Evolutionary conservation across 2,113 vertebrate genomes (phyloP), one percentile per base, ranked within the genome.

Genomic region (Hypocryptadius cinnamomeus): DNA sequence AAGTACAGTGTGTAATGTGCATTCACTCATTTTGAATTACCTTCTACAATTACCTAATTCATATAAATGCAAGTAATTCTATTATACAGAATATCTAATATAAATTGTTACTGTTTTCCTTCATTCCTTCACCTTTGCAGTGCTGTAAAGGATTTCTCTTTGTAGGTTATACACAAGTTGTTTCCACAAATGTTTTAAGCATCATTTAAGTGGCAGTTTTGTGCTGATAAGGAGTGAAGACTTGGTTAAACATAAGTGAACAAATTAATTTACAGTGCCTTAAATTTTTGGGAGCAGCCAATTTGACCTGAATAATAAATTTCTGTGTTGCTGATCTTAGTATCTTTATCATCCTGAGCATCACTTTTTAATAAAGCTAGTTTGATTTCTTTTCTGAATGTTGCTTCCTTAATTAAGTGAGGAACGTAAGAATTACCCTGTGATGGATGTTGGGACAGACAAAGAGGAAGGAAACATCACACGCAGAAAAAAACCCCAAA

Each of bases 1-100:
- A 97, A 97, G 91, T 95, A 91, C 50, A 63, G 31, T 37, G 37
- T 92, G 71, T 92, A 85, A 37, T 51, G 35, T 93, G 82, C 19
- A 10, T 87, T 96, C 87, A 88, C 93, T 93, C 50, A 69, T 85
- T 94, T 85, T 71, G 68, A 88, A 82, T 63, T 91, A 51, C 13
- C n/a, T 54, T 85, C 42, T 47, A 22, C 63, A 89, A 63, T 71
- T 64, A 92, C 68, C 53, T 82, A 85, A 85, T 85, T 37, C 11
- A 4, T 81, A 14, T 22, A 85, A 93, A 53, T 53, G 11, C 15
- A 90, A 85, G 4, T 50, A 30, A 61, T 82, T 76, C 7, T 70
- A 0, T 89, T 71, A 15, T 77, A 28, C 23, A 40, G 23, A 85
- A 20, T 66, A 74, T 23, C 39, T 64, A 65, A 66, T 53, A 51